A percentile compares a stretch with the other conserved stretches of the same genome.
Evolutionary conservation across 1,140 invertebrate genomes (phyloP).

Genomic region (Macrobrachium nipponense): DNA sequence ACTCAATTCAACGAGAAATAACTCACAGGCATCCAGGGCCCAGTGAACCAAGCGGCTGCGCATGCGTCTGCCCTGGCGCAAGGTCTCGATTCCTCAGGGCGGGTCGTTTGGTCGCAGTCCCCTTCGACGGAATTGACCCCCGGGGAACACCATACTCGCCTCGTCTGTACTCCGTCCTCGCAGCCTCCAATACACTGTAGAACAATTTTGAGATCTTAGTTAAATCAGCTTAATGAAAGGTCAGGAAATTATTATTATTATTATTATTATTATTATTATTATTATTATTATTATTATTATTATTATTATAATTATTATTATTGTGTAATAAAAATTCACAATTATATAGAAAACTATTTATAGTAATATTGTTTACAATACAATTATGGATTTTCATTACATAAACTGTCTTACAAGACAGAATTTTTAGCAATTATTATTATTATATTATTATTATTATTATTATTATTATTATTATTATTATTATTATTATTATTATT

Average conservation of each 20-base stretch:
- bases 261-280: no score
- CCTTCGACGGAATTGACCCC: constrained; percentile 66
- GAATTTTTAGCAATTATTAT: no score
- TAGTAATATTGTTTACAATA: no score
- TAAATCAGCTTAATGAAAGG: neutral
- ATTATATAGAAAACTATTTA: no score
- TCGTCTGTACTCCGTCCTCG: constrained; percentile 76
- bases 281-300: no score
- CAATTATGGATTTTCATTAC: no score
- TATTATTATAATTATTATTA: no score
- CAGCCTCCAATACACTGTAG: constrained; percentile 71
- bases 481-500: no score
- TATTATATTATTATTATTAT: no score
- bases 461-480: no score
- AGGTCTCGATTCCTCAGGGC: constrained; percentile 73
- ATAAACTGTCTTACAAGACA: no score
- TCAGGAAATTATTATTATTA: neutral
- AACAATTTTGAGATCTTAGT: neutral
- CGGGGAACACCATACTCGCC: constrained; percentile 74
- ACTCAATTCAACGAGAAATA: neutral
- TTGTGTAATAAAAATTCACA: no score
- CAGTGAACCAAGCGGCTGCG: constrained; percentile 77
- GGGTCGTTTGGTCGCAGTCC: constrained; percentile 71
- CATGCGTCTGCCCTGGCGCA: constrained; percentile 76
- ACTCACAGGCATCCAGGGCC: constrained; percentile 73